phyloP scores from a whole-genome alignment of 1,140 invertebrate genomes.

The Saccostrea glomerata region DNA sequence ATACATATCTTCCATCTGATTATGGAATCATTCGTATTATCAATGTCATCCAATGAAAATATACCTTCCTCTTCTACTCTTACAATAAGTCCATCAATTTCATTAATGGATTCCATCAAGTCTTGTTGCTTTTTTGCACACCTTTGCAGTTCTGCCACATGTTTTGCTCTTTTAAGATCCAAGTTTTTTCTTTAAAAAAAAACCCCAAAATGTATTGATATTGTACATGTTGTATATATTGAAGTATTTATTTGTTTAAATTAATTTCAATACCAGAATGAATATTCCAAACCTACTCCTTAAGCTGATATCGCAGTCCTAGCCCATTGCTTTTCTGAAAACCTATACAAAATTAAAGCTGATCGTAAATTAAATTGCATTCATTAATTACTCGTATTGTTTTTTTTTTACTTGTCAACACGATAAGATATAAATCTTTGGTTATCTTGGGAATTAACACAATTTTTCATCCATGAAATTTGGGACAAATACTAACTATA shows the following conservation, averaged over 20 bases:
- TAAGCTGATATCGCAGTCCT: not conserved
- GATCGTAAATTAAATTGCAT: too few relatives aligned
- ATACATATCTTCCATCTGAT: not conserved
- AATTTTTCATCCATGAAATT: too few relatives aligned
- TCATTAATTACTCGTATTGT: too few relatives aligned
- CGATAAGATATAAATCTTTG: too few relatives aligned
- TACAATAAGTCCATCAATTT: not conserved
- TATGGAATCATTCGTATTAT: not conserved
- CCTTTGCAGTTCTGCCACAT: not conserved
- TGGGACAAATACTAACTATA: too few relatives aligned
- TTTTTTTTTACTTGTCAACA: too few relatives aligned
- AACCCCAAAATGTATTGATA: not conserved
- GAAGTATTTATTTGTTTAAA: not conserved
- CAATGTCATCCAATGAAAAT: not conserved
- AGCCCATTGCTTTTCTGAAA: not conserved
- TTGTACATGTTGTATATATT: not conserved
- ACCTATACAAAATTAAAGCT: not conserved
- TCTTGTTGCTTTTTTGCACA: slow-evolving; percentile 1
- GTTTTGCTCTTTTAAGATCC: not conserved
- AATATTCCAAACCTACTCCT: not conserved
- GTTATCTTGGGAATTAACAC: too few relatives aligned
- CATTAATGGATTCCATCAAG: not conserved
- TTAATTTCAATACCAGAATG: not conserved
- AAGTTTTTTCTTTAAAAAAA: not conserved
- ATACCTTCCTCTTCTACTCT: not conserved